These are phyloP conservation scores for Lepas anatifera DNA, from an alignment of 2,888 invertebrate genomes.

Conservation along the genomic window DNA sequence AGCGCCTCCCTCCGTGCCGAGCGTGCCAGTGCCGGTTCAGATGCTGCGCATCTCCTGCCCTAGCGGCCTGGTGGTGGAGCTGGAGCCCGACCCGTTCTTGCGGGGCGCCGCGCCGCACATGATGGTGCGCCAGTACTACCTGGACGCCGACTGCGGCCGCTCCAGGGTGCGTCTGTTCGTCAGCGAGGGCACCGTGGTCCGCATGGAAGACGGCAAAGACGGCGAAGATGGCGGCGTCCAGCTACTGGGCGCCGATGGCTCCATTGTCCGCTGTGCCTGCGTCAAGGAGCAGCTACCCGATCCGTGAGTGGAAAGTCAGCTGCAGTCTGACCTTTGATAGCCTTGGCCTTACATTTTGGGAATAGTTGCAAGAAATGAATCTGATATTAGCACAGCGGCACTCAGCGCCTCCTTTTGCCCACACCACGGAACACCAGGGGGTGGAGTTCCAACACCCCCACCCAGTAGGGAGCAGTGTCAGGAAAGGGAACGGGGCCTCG, in stretches of 20 bases:
- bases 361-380: no score
- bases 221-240: not conserved
- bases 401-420: no score
- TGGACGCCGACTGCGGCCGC: not conserved
- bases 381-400: no score
- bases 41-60: not conserved
- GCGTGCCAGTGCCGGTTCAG: not conserved
- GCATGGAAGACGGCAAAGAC: not conserved
- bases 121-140: not conserved
- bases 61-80: constrained; percentile 2
- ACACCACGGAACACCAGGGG: no score
- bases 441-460: no score
- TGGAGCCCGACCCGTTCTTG: not conserved
- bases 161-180: not conserved
- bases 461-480: no score
- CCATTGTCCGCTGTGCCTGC: not conserved
- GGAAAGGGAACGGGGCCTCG: no score
- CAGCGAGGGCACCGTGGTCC: not conserved
- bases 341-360: no score
- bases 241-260: not conserved
- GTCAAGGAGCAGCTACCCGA: not conserved
- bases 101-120: not conserved
- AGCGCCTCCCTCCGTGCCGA: not conserved
- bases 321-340: no score
- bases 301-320: not conserved